Base-by-base conservation (phyloP, 2,113 vertebrate species). In the Stegostoma tigrinum region DNA sequence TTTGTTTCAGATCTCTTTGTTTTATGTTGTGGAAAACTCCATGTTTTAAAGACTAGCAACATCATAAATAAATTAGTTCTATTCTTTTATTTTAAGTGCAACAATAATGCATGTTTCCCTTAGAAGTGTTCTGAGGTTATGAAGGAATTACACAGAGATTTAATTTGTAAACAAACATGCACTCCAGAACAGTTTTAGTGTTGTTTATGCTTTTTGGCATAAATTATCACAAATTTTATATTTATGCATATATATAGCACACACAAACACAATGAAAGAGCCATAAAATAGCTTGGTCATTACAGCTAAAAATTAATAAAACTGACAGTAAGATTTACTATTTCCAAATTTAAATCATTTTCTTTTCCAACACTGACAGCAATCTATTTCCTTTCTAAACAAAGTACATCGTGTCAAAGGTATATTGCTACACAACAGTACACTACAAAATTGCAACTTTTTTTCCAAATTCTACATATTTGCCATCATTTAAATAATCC, bases 111-210 rank as follows among this genome's bases (percentile, higher is more conserved):
- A 45, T 24, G 3, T n/a, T 83, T 83, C 80, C 4, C 15, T 83
- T 38, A 38, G 17, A 83, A 27, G 27, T 75, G 38, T 45, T 72
- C 21, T 72, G 17, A 4, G 23, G 12, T 1, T 52, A 95, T 95
- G 68, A 95, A 75, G 68, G 48, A 95, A 95, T 70, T 4, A 34
- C 68, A 72, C 91, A 72, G 34, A 93, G 42, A 93, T 42, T 61
- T 19, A 55, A 34, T 90, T 90, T 90, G 38, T 67, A 70, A 72
- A 72, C 23, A 48, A 34, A n/a, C 68, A 95, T 95, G 68, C 94
- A 95, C 23, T 95, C 94, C 67, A 95, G 70, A 94, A 94, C 93
- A 94, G 68, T 42, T 95, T 95, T 95, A 95, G 75, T 95, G 38
- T 67, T 48, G 94, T 72, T 72, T 72, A 95, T 95, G 66, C 93